A percentile compares a stretch with the other conserved stretches of the same genome.
Conservation (phyloP, 1,140 invertebrate genomes). For the Drosophila athabasca region DNA sequence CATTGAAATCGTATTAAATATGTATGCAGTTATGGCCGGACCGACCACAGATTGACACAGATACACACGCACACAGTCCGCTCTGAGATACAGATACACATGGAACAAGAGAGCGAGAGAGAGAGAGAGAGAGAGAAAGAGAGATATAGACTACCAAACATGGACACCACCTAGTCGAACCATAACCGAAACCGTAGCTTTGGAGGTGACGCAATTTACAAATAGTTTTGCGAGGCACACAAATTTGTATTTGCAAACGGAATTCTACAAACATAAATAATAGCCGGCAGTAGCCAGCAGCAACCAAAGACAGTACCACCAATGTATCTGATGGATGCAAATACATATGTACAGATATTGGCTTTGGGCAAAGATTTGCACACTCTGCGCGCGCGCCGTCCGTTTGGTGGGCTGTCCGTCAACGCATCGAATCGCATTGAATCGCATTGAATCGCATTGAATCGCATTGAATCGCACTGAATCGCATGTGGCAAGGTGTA, state of each 20-base stretch:
- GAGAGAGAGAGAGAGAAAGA: slow-evolving; percentile 2
- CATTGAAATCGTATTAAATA: slow-evolving; percentile 76
- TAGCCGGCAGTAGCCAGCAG: slow-evolving; percentile 45
- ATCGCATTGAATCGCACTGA: slow-evolving; percentile 48
- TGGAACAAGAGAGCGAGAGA: neutral
- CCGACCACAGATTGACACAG: slow-evolving; percentile 67
- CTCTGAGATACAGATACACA: slow-evolving; percentile 13
- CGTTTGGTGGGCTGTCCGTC: slow-evolving; percentile 25
- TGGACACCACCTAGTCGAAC: slow-evolving; percentile 42
- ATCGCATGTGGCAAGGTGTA: slow-evolving; percentile 80
- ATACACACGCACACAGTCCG: slow-evolving; percentile 30
- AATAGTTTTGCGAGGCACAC: slow-evolving; percentile 57
- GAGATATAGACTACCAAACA: slow-evolving; percentile 43
- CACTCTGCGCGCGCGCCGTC: neutral
- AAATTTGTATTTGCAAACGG: slow-evolving; percentile 44
- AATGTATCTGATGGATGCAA: slow-evolving; percentile 22
- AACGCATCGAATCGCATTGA: slow-evolving; percentile 45
- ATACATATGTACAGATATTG: neutral
- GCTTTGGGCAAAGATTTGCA: slow-evolving; percentile 14
- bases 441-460: slow-evolving; percentile 24
- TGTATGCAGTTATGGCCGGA: slow-evolving; percentile 65
- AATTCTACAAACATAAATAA: slow-evolving; percentile 59
- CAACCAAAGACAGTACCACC: too few species aligned
- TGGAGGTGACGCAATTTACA: slow-evolving; percentile 71
- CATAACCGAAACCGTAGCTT: slow-evolving; percentile 38